Conservation (phyloP, 2,797 vertebrate genomes). For the Enteromius treurensis region DNA sequence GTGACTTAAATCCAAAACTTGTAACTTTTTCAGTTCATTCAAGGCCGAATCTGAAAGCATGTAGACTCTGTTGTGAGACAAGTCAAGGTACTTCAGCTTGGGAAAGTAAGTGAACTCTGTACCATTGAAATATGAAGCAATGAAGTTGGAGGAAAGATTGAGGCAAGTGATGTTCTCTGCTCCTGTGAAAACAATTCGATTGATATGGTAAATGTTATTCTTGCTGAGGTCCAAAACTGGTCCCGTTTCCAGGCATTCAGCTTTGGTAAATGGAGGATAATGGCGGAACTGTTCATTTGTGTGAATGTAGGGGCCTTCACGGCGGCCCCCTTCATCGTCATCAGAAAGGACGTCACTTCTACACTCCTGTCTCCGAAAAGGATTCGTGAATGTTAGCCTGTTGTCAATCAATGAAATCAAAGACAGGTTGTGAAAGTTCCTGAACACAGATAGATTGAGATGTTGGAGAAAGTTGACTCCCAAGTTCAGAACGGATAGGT, state of each 20-base stretch:
- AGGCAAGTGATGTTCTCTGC: slow-evolving; percentile 49
- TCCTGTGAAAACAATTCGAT: slow-evolving; percentile 18
- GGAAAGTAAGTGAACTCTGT: slow-evolving; percentile 54
- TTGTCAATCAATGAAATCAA: slow-evolving; percentile 72
- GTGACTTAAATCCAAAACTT: slow-evolving; percentile 67
- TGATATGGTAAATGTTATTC: slow-evolving; percentile 47
- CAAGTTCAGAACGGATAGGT: slow-evolving; percentile 69
- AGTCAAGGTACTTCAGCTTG: slow-evolving; percentile 72
- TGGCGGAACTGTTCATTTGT: slow-evolving; percentile 52
- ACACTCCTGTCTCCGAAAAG: background rate
- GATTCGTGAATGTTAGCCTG: slow-evolving; percentile 61
- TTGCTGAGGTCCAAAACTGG: slow-evolving; percentile 73
- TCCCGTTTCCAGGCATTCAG: slow-evolving; percentile 66
- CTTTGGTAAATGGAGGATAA: slow-evolving; percentile 67
- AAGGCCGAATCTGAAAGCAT: slow-evolving; percentile 75
- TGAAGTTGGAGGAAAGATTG: slow-evolving; percentile 57
- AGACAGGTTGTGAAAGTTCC: slow-evolving; percentile 61
- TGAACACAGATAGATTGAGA: slow-evolving; percentile 67
- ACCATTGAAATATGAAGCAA: slow-evolving; percentile 49
- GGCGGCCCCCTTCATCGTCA: background rate
- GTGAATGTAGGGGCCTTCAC: slow-evolving; percentile 55
- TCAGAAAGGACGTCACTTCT: background rate
- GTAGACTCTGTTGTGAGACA: slow-evolving; percentile 86
- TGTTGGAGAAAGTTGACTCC: slow-evolving; percentile 71
- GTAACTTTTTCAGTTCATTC: slow-evolving; percentile 56